phyloP scores from a whole-genome alignment of 2,888 invertebrate genomes.

The Cosmia trapezina region DNA sequence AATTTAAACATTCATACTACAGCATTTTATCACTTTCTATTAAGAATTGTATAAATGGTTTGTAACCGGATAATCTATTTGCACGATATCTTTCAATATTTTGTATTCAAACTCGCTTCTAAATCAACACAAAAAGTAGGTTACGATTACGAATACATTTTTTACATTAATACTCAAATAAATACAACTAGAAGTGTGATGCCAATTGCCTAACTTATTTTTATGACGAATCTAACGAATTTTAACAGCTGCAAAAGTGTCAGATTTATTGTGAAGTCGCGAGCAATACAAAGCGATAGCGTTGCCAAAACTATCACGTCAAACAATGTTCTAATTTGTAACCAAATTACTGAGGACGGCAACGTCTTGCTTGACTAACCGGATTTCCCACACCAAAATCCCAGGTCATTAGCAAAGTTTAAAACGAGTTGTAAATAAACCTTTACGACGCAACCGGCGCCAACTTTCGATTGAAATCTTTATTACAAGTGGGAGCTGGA shows the following conservation, averaged over 20 bases:
- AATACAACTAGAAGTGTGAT: slow-evolving; percentile 10
- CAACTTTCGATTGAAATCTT: slow-evolving; percentile 62
- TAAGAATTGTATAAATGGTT: slow-evolving; percentile 13
- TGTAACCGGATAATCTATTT: slow-evolving; percentile 32
- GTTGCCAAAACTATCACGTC: slow-evolving; percentile 68
- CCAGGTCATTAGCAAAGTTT: slow-evolving; percentile 60
- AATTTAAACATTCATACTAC: slow-evolving; percentile 4
- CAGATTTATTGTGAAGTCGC: slow-evolving; percentile 50
- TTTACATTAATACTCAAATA: slow-evolving; percentile 37
- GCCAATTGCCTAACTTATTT: slow-evolving; percentile 31
- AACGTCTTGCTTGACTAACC: slow-evolving; percentile 67
- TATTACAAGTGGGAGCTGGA: slow-evolving; percentile 42
- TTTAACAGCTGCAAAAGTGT: slow-evolving; percentile 44
- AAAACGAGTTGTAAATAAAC: slow-evolving; percentile 61
- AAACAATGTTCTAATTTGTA: slow-evolving; percentile 58
- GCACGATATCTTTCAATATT: slow-evolving; percentile 9
- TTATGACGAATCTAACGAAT: slow-evolving; percentile 32
- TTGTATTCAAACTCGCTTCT: slow-evolving; percentile 26
- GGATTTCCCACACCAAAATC: slow-evolving; percentile 64
- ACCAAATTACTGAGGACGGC: slow-evolving; percentile 54
- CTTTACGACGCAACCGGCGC: slow-evolving; percentile 50
- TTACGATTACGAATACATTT: slow-evolving; percentile 25
- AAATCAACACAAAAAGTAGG: slow-evolving; percentile 34
- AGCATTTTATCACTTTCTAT: slow-evolving; percentile 27
- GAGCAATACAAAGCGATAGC: slow-evolving; percentile 47